phyloP scores from a whole-genome alignment of 2,113 vertebrate genomes.

The Aythya baeri region DNA sequence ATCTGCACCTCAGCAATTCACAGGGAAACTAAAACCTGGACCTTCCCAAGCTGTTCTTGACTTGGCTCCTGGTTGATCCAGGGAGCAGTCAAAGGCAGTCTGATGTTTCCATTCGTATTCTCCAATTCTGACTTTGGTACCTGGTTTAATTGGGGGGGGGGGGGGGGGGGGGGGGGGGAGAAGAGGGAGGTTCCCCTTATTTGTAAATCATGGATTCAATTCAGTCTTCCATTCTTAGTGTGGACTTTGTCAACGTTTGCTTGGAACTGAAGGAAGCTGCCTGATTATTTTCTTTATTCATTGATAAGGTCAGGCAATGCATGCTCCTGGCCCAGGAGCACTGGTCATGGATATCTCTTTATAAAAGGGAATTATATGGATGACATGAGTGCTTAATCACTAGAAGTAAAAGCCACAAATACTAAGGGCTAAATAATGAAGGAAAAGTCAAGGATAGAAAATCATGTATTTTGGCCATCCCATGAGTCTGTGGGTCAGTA shows the following conservation, averaged over 20 bases:
- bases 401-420: background rate
- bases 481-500: background rate
- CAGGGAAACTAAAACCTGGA: background rate
- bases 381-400: background rate
- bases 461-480: background rate
- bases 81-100: background rate
- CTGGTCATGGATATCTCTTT: background rate
- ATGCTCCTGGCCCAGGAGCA: background rate
- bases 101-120: background rate
- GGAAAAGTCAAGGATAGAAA: background rate
- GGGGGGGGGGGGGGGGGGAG: too few species aligned
- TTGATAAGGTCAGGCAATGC: background rate
- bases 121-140: background rate
- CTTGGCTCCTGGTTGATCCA: background rate
- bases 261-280: background rate
- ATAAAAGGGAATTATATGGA: background rate
- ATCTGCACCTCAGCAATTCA: background rate
- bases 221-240: background rate
- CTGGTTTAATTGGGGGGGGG: background rate
- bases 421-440: accelerated
- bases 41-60: background rate
- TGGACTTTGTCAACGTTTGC: background rate
- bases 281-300: accelerated
- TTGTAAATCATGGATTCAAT: accelerated
- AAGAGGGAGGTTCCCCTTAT: background rate